Evolutionary conservation across 2,888 invertebrate genomes (phyloP), one percentile per base, ranked within the genome.

Genomic region (Arge pagana): DNA sequence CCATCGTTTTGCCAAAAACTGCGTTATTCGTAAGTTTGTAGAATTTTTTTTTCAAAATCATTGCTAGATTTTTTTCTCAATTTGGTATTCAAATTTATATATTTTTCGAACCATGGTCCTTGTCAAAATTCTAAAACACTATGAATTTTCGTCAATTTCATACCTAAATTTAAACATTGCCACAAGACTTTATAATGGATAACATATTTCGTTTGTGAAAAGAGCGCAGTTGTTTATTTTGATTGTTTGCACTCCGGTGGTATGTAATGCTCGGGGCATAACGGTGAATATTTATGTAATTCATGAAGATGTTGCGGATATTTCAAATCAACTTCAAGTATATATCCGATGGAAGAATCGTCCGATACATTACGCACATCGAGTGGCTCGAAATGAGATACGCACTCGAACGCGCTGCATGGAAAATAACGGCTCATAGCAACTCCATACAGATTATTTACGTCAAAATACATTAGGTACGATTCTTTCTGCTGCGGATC

Each of bases 1-100:
- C 69, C 61, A 73, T 66, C 0, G 66, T 69, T 54, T 77, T 76
- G 0, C 76, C 73, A 56, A 68, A 76, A 1, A 73, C 57, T 1
- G 70, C 56, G 56, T 77, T 77, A 39, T 71, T 76, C 65, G 74
- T 69, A 8, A 74, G 55, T 57, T 78, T 76, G 51, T 60, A 76
- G 51, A 72, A 69, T 56, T 73, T 67, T 65, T n/a, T 74, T 75
- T 56, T 75, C 67, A 59, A 73, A 77, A 11, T 68, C 62, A 28
- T 66, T 67, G 19, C 8, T 60, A 3, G 72, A 61, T 39, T 48
- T 26, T 19, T 59, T 66, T 49, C 74, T 48, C 21, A 71, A 43
- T 33, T 66, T 40, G 4, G 70, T 76, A 60, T 78, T 78, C 49
- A 74, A 53, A 28, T 74, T 68, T 33, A 77, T 74, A 53, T 76